Evolutionary conservation across 2,888 invertebrate species (phyloP).

Genomic region (Plagodis dolabraria): DNA sequence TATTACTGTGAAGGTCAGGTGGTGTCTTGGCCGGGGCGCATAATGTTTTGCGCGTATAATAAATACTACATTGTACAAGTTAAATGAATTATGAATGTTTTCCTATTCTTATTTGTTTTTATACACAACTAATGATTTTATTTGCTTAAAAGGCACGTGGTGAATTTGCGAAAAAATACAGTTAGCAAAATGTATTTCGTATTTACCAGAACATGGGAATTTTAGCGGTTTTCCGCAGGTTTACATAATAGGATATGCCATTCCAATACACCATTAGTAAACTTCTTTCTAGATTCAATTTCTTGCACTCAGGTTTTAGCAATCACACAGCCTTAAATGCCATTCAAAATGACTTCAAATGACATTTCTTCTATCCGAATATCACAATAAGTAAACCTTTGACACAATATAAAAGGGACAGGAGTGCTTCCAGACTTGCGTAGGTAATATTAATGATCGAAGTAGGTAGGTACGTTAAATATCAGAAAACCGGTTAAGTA

Average conservation of each 20-base stretch:
- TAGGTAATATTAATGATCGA: no score
- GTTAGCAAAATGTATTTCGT: conserved; percentile 12
- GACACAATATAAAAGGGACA: conserved; percentile 49
- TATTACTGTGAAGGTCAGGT: no score
- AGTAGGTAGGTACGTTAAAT: no score
- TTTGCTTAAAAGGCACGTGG: conserved; percentile 49
- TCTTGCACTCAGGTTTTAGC: conserved; percentile 52
- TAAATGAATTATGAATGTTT: no score
- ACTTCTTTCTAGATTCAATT: conserved; percentile 7
- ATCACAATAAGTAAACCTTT: conserved; percentile 77
- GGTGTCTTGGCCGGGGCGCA: no score
- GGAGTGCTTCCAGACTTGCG: neutral
- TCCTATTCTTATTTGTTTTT: no score
- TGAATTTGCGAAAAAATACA: conserved; percentile 35
- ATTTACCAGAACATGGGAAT: conserved; percentile 43
- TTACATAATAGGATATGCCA: conserved; percentile 52
- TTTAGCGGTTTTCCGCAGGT: conserved; percentile 46
- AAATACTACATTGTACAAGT: no score
- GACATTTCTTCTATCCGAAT: conserved; percentile 61
- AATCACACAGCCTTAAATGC: conserved; percentile 54
- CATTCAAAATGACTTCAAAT: conserved; percentile 39
- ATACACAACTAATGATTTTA: conserved; percentile 22
- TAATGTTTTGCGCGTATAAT: no score
- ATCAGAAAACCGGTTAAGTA: no score
- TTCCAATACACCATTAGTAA: conserved; percentile 28